Conservation (phyloP, 2,888 invertebrate genomes). For the Lapara coniferarum region DNA sequence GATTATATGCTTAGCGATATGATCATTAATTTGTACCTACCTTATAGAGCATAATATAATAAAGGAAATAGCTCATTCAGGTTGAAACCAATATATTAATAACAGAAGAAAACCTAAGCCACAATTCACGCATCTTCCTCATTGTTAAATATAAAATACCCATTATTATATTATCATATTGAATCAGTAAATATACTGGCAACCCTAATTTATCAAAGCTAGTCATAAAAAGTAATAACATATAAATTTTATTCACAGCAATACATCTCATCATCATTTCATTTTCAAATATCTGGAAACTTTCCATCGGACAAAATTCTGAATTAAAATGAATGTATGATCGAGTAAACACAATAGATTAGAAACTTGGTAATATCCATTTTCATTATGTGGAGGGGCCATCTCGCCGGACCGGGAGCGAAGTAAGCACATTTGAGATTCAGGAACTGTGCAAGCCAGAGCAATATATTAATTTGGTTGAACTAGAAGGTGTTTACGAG, state of each 20-base stretch:
- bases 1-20: background rate
- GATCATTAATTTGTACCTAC: background rate
- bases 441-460: too few relatives aligned
- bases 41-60: too few relatives aligned
- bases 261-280: too few relatives aligned
- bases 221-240: background rate
- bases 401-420: background rate
- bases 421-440: background rate
- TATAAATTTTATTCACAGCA: background rate
- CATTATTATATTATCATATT: background rate
- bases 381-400: slow-evolving; percentile 5
- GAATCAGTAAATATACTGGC: background rate
- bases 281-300: background rate
- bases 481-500: background rate
- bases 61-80: too few relatives aligned
- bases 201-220: slow-evolving; percentile 3
- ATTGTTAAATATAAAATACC: background rate
- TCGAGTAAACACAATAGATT: slow-evolving; percentile 8
- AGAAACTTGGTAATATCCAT: slow-evolving; percentile 1
- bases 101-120: too few relatives aligned
- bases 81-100: background rate
- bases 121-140: too few relatives aligned
- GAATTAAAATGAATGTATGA: slow-evolving; percentile 5
- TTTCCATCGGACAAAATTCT: background rate
- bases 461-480: background rate